phyloP scores from a whole-genome alignment of 2,113 vertebrate species.

The Caretta caretta region DNA sequence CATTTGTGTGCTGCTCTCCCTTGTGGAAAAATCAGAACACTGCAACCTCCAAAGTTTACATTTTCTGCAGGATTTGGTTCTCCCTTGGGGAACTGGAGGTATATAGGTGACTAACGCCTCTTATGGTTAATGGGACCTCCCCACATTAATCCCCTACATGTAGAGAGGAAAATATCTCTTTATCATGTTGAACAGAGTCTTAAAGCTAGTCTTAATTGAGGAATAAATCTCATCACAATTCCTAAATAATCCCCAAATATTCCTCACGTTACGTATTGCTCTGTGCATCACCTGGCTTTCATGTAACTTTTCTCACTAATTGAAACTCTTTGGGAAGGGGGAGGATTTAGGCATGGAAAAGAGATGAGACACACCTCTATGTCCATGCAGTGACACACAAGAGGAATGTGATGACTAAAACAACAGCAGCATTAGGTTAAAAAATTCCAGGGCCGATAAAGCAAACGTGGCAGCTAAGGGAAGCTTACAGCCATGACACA shows the following conservation, averaged over 20 bases:
- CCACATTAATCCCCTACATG: not conserved
- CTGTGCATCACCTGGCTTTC: not conserved
- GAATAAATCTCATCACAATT: not conserved
- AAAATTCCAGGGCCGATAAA: not conserved
- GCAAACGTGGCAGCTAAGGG: not conserved
- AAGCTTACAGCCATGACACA: not conserved
- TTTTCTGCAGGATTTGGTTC: not conserved
- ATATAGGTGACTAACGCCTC: not conserved
- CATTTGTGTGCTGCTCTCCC: not conserved
- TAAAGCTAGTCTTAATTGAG: not conserved
- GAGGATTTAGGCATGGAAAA: not conserved
- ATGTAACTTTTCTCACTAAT: not conserved
- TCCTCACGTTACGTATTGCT: not conserved
- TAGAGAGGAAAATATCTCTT: not conserved
- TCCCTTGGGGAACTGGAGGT: not conserved
- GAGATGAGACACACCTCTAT: not conserved
- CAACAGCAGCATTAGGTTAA: not conserved
- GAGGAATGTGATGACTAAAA: not conserved
- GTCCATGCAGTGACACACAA: not conserved
- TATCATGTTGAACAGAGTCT: not conserved
- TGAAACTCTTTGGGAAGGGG: accelerated
- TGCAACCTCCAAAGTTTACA: accelerated
- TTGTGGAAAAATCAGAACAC: not conserved
- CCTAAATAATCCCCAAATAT: not conserved
- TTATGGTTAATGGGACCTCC: not conserved